Evolutionary conservation across 2,888 invertebrate genomes (phyloP), one percentile per base, ranked within the genome.

Genomic region (Cheilosia variabilis): DNA sequence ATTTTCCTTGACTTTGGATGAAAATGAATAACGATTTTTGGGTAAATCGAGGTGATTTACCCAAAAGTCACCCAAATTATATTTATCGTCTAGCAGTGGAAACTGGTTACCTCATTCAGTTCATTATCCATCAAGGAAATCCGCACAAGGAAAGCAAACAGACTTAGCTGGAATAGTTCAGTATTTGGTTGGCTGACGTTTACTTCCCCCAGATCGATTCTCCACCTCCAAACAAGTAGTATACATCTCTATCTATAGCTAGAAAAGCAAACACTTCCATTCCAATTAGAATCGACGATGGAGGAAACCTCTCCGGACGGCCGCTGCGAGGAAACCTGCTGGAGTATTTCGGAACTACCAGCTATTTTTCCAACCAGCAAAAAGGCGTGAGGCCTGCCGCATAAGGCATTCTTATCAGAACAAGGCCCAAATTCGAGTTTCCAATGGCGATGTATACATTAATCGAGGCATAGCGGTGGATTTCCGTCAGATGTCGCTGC

Each of bases 401-500:
- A 55, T 80, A 71, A 62, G 72, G 34, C 66, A 63, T 72, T 81
- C 86, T 86, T 86, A 81, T 84, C 80, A 53, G 81, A 77, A 71
- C 27, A 34, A 60, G 63, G 66, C 55, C 65, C 58, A 58, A 15
- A 68, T 66, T 53, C 45, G 37, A 31, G 68, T 77, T 86, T 76
- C 86, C 81, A 86, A 86, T 86, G 45, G 50, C 66, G 27, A 68
- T 81, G 81, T 73, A 60, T 72, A n/a, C n/a, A 81, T 62, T 68
- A 63, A 27, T 58, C 22, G 24, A 50, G n/a, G 1, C 13, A 66
- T 34, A 24, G 15, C 80, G 37, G 9, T 13, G 19, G 10, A 62
- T 57, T 84, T 77, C 86, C 80, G 66, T 72, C 86, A 86, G 86
- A 86, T 81, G 86, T 62, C 86, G 76, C 72, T 66, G 60, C 22